Base-by-base conservation (phyloP, 2,888 invertebrate genomes). In the Nomada ferruginata region DNA sequence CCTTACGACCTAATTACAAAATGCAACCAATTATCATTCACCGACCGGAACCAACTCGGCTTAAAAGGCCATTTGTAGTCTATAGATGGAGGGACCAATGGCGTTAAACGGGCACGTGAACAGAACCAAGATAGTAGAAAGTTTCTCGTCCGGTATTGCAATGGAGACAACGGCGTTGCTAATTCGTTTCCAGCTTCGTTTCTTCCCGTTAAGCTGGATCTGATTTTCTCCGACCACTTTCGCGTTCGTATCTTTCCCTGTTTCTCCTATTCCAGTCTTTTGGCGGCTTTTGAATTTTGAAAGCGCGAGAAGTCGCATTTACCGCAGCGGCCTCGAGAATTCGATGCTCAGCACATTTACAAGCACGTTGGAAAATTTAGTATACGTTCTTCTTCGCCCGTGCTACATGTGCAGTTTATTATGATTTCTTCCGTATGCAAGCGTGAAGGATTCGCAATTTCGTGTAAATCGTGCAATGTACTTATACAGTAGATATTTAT, bases 301-400 rank as follows among this genome's bases (percentile, higher is more conserved):
- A 86, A 75, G 63, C 69, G 44, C 82, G 53, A 82, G 78, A 76
- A 83, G 87, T 86, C 86, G 83, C 84, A 83, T 87, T 87, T 83
- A 77, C 76, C 71, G 29, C 57, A 73, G 60, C 42, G 61, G 59
- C 59, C 66, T 61, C 47, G 44, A 71, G 70, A 75, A 70, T 71
- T 61, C 75, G 52, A 66, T 61, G 64, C 63, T 13, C 57, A 26
- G 57, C 59, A 55, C 15, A 10, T 5, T 36, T 36, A 0, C 7
- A 7, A 36, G 60, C 47, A 52, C 36, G 69, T 59, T 82, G 73
- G 60, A 53, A 78, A 80, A 86, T 86, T 80, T 78, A 86, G 84
- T 79, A 76, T 79, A 72, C 84, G 59, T 70, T 79, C 76, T 76
- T 73, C 68, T 82, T 44, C 52, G 36, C 57, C 18, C 50, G 13